Percentiles rank a stretch among this genome's conserved stretches.
These are phyloP conservation scores for Typhlichthys subterraneus DNA, from an alignment of 2,797 vertebrate genomes.

Conservation along the genomic window DNA sequence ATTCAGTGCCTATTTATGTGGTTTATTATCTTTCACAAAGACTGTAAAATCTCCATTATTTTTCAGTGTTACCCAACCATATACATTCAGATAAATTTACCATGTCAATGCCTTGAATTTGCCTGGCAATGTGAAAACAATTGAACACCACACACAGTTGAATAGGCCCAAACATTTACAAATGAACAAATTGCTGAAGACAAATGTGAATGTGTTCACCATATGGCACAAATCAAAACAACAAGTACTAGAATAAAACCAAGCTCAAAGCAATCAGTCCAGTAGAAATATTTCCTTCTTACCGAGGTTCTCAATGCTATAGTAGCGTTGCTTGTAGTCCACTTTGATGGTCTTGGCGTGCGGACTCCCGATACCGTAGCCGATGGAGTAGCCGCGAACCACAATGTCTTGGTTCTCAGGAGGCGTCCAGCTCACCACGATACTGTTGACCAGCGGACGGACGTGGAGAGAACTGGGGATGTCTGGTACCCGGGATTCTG, in stretches of 20 bases:
- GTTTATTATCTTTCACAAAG: no score
- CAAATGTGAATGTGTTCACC: background rate
- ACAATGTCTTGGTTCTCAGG: constrained; percentile 98
- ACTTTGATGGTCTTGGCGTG: constrained; percentile 96
- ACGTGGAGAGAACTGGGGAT: constrained; percentile 96
- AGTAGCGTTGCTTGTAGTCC: constrained; percentile 98
- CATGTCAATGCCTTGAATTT: no score
- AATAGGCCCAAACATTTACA: background rate
- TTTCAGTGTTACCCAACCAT: no score
- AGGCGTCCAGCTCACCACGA: constrained; percentile 98
- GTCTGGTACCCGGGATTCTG: constrained; percentile 93
- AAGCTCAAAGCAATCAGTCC: background rate
- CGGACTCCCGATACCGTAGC: constrained; percentile 95
- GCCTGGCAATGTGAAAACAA: no score
- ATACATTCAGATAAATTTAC: no score
- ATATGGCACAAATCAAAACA: background rate
- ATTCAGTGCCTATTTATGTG: no score
- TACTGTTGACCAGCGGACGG: constrained; percentile 91
- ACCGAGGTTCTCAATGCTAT: constrained; percentile 96
- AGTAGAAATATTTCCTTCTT: constrained; percentile 33
- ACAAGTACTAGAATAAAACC: background rate
- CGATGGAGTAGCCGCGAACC: constrained; percentile 94
- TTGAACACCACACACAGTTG: no score
- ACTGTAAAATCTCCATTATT: no score
- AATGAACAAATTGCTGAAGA: background rate